Percentiles rank a stretch among this genome's conserved stretches.
phyloP scores from a whole-genome alignment of 35 echinoderm and acorn worm genomes.

The Chiridota heheva region DNA sequence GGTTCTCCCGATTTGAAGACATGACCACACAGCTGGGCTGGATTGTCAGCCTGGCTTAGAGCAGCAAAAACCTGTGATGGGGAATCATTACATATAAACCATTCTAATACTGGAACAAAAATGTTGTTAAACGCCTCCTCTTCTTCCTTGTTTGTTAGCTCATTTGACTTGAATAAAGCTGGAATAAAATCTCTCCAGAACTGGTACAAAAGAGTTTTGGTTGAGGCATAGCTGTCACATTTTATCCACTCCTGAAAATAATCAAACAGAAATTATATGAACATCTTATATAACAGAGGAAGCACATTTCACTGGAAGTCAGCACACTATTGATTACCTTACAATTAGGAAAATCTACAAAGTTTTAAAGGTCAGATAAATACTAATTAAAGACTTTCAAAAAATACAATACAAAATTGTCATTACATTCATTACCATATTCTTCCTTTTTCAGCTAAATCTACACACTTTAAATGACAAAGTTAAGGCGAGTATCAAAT shows the following conservation, averaged over 20 bases:
- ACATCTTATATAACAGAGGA: neutral
- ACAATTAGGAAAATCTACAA: too few relatives aligned
- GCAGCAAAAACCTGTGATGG: conserved; percentile 44
- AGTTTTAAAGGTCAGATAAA: too few relatives aligned
- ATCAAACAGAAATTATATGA: neutral
- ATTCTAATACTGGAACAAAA: conserved; percentile 62
- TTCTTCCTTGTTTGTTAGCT: conserved; percentile 47
- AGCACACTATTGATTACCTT: too few relatives aligned
- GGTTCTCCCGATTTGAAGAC: conserved; percentile 95
- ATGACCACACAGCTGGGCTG: conserved; percentile 86
- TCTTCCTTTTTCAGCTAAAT: too few relatives aligned
- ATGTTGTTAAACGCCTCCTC: conserved; percentile 27
- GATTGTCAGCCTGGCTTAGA: conserved; percentile 71
- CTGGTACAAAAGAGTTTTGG: conserved; percentile 50
- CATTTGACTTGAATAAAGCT: conserved; percentile 57
- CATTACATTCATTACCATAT: too few relatives aligned
- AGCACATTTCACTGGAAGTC: neutral
- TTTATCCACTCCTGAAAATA: conserved; percentile 53
- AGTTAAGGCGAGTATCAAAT: too few relatives aligned
- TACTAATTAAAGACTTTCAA: too few relatives aligned
- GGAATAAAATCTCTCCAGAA: conserved; percentile 61
- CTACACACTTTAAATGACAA: too few relatives aligned
- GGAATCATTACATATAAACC: conserved; percentile 82
- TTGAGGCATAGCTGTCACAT: conserved; percentile 33
- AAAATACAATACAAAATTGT: too few relatives aligned